Evolutionary conservation across 1,140 invertebrate species (phyloP), one percentile per base, ranked within the genome.

Genomic region (Xylocopa sonorina): DNA sequence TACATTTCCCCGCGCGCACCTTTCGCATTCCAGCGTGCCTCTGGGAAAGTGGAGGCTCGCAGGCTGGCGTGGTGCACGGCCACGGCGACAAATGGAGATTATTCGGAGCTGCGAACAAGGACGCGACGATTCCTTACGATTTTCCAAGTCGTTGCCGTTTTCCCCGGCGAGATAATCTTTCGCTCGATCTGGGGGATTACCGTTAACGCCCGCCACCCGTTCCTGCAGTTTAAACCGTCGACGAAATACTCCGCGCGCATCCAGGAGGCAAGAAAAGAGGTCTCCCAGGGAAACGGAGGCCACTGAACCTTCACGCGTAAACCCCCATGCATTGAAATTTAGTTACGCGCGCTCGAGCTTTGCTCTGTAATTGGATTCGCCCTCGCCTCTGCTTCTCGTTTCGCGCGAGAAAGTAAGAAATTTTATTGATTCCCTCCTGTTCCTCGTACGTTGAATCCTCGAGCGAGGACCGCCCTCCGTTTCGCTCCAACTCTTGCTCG

Each of bases 101-200:
- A 84, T 80, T 80, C 87, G 72, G 78, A 68, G 29, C 73, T 58
- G 73, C 76, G 58, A 86, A 88, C 82, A 82, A 81, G 43, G 62
- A 80, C 72, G 81, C 80, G 64, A 81, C 67, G 75, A 81, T 81
- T 81, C 74, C 66, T 78, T 51, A 69, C 68, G 80, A 84, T 88
- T 88, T 88, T 86, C 86, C 86, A 79, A 81, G 80, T 85, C 80
- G 86, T 88, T 85, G 82, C 78, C 84, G 73, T 76, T 76, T 78
- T 63, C 73, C 24, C 69, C 68, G 76, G 76, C 81, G 38, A 73
- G 84, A 88, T 88, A 88, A 88, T 88, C 86, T 86, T 85, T 83
- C 78, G 78, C 85, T 85, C 85, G 84, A 88, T 86, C 85, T 83
- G 46, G 9, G n/a, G 83, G 83, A 88, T 88, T 88, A 86, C 81